Percentiles rank a stretch among this genome's conserved stretches.
Evolutionary conservation across 2,888 invertebrate genomes (phyloP).

Genomic region (Camptogramma bilineatum): DNA sequence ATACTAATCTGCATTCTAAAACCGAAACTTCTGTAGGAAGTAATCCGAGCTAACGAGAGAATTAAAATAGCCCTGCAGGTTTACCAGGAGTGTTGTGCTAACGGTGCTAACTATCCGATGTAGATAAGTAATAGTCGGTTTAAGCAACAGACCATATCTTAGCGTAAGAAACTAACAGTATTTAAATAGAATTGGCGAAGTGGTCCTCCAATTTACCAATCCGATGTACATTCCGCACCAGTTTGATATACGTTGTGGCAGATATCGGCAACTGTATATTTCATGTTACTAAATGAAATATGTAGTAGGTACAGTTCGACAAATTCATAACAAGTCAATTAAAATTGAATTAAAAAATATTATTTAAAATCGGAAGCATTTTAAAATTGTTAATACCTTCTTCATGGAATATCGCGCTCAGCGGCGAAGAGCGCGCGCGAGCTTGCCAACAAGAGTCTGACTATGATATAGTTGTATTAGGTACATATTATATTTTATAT

Average conservation of each 20-base stretch:
- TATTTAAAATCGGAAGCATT: no score
- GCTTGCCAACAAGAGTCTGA: slow-evolving; percentile 79
- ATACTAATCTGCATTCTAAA: no score
- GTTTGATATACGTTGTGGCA: not conserved
- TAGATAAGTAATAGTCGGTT: not conserved
- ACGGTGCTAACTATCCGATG: slow-evolving; percentile 10
- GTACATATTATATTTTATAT: slow-evolving; percentile 42
- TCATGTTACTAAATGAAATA: no score
- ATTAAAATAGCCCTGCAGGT: no score
- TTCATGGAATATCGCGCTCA: slow-evolving; percentile 3
- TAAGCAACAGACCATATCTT: not conserved
- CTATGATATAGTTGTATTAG: slow-evolving; percentile 48
- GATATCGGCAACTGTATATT: no score
- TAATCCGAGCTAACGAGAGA: no score
- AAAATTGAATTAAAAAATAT: no score
- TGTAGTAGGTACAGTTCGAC: no score
- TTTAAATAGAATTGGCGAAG: slow-evolving; percentile 6
- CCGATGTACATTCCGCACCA: not conserved
- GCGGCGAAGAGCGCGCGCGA: slow-evolving; percentile 35
- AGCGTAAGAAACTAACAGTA: slow-evolving; percentile 18
- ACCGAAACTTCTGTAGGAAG: no score
- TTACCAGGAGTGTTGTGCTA: slow-evolving; percentile 16
- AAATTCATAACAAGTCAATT: no score
- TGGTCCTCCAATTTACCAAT: not conserved
- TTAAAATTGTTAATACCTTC: no score